Evolutionary conservation across 2,888 invertebrate genomes (phyloP).

Genomic region (Xestia ashworthii): DNA sequence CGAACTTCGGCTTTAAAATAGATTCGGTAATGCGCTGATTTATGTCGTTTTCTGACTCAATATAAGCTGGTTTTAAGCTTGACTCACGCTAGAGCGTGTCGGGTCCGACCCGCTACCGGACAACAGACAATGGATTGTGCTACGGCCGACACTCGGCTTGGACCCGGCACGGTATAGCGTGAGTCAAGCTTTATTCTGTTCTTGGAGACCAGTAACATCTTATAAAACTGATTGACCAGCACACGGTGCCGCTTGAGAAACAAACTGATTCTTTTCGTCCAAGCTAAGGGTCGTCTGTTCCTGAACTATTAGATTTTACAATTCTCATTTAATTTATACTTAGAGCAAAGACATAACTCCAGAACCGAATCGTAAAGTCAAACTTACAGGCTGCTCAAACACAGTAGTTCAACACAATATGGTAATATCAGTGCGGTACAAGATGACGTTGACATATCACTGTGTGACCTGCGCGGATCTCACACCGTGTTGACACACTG

Average conservation of each 20-base stretch:
- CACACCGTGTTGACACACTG: constrained; percentile 16
- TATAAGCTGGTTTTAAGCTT: background rate
- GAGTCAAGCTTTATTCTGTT: background rate
- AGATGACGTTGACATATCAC: constrained; percentile 24
- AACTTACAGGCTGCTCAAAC: constrained; percentile 19
- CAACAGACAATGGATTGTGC: too few relatives aligned
- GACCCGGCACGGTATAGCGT: too few relatives aligned
- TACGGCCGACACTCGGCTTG: too few relatives aligned
- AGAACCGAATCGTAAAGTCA: constrained; percentile 1
- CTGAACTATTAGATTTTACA: background rate
- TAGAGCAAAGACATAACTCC: background rate
- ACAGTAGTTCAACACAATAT: constrained; percentile 37
- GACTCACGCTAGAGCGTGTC: too few relatives aligned
- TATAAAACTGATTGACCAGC: background rate
- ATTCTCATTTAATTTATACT: background rate
- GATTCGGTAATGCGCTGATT: constrained; percentile 43
- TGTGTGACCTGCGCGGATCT: constrained; percentile 10
- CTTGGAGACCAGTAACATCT: background rate
- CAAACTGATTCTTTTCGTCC: background rate
- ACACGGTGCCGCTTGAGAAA: background rate
- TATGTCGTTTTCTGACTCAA: constrained; percentile 21
- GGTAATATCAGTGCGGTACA: background rate
- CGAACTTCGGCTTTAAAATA: constrained; percentile 46
- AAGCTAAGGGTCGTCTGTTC: background rate
- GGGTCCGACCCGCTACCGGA: too few relatives aligned